These are phyloP conservation scores for Parnassius orleans DNA, from an alignment of 2,888 invertebrate species.

Conservation along the genomic window DNA sequence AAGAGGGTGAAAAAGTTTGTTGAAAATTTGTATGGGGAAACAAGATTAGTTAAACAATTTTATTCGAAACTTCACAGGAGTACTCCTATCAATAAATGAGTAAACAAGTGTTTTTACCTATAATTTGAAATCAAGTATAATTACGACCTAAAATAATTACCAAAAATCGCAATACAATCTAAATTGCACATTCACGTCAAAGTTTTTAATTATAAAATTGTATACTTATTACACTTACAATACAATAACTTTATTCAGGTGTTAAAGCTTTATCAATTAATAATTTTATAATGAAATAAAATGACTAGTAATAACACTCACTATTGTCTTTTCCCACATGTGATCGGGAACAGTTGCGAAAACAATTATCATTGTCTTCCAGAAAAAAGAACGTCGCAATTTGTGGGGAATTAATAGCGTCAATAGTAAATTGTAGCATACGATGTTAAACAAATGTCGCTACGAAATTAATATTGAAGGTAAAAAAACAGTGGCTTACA, in stretches of 20 bases:
- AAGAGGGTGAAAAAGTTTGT: no score
- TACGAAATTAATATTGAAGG: conserved; percentile 11
- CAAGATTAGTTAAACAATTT: no score
- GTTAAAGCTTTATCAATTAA: no score
- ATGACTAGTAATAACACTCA: conserved; percentile 10
- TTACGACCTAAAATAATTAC: neutral
- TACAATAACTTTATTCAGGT: no score
- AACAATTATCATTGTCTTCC: conserved; percentile 38
- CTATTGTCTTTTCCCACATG: conserved; percentile 33
- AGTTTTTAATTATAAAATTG: neutral
- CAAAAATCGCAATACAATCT: neutral
- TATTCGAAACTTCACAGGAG: no score
- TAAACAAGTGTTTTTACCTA: no score
- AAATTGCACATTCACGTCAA: neutral
- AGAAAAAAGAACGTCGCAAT: conserved; percentile 31
- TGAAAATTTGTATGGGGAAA: no score
- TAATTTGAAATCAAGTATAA: no score
- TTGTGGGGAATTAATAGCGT: conserved; percentile 33
- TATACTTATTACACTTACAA: neutral
- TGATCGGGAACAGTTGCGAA: conserved; percentile 40
- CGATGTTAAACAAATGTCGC: conserved; percentile 30
- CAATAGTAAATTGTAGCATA: conserved; percentile 29
- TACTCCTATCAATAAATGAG: no score
- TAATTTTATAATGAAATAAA: neutral
- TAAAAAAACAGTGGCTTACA: conserved; percentile 3